A percentile compares a stretch with the other conserved stretches of the same genome.
Conservation (phyloP, 2,888 invertebrate genomes). For the Gibbula magus region DNA sequence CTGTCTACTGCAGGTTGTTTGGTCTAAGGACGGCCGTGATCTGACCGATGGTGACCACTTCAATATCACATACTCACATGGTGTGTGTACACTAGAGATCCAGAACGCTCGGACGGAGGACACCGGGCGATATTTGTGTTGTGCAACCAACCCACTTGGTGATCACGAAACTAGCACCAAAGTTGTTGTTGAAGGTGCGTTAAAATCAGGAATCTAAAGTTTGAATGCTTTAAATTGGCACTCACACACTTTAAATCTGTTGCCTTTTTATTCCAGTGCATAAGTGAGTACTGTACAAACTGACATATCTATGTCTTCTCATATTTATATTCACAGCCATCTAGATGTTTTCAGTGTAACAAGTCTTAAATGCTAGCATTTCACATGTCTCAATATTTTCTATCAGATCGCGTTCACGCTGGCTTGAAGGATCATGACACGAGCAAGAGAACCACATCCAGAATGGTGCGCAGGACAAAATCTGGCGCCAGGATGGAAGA, state of each 20-base stretch:
- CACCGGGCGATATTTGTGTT: conserved; percentile 96
- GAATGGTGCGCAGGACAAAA: conserved; percentile 48
- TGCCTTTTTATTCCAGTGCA: not conserved
- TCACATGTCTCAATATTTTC: not conserved
- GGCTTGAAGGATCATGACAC: conserved; percentile 26
- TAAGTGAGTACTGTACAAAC: not conserved
- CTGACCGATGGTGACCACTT: conserved; percentile 87
- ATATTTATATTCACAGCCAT: too few species aligned
- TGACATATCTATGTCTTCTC: not conserved
- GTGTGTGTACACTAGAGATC: conserved; percentile 97
- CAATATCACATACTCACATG: conserved; percentile 92
- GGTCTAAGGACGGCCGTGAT: conserved; percentile 92
- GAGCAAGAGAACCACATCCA: conserved; percentile 37
- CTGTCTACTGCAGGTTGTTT: conserved; percentile 76
- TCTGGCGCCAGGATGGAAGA: conserved; percentile 45
- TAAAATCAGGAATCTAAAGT: not conserved
- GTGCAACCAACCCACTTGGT: conserved; percentile 94
- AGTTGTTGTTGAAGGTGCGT: conserved; percentile 70
- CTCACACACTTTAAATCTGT: not conserved
- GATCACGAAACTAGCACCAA: conserved; percentile 96
- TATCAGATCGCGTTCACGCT: conserved; percentile 55
- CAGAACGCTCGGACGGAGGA: conserved; percentile 94
- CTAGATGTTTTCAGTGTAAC: too few species aligned
- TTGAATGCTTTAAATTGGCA: not conserved
- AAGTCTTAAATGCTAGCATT: too few species aligned